Evolutionary conservation across 2,797 vertebrate species (phyloP), one percentile per base, ranked within the genome.

Genomic region (Girardinus metallicus): DNA sequence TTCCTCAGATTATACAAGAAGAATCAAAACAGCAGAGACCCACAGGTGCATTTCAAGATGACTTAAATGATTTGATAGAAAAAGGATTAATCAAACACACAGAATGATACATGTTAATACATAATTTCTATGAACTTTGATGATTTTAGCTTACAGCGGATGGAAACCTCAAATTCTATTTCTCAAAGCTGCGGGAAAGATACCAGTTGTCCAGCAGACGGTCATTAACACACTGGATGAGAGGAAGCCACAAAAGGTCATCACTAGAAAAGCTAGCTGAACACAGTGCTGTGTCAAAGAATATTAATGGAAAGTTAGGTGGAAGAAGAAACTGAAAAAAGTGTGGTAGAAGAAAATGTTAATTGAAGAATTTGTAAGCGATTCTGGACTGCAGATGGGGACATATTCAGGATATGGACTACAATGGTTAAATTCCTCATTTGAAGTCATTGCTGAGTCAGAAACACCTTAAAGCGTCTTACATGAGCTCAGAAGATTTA

Each of bases 1-100:
- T 75, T 73, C 31, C 15, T 44, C 53, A 72, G 62, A 23, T 53
- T 53, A 76, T 7, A 84, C n/a, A 43, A 18, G 11, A 66, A 68
- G 23, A 41, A 41, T 43, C 66, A 68, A 68, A 43, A 68, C 39
- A 41, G 23, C 4, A 2, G 66, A 41, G 36, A 34, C 57, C 5
- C 57, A 16, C 34, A 39, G 64, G 34, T 23, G 64, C 34, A 41
- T 68, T 36, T 41, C 1, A 23, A 34, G 8, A 70, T 43, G 21
- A 70, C 10, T 68, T 23, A 4, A 68, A 41, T 23, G 36, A 26
- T 43, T 41, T 36, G 34, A 26, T 23, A 41, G 16, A 41, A n/a
- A 70, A 70, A 41, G 39, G 4, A 13, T 26, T 70, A 9, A 26
- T 39, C 62, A 43, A n/a, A n/a, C 4, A 70, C 66, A 70, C 4